Conservation (phyloP, 2,113 vertebrate genomes). For the Tapirus terrestris region DNA sequence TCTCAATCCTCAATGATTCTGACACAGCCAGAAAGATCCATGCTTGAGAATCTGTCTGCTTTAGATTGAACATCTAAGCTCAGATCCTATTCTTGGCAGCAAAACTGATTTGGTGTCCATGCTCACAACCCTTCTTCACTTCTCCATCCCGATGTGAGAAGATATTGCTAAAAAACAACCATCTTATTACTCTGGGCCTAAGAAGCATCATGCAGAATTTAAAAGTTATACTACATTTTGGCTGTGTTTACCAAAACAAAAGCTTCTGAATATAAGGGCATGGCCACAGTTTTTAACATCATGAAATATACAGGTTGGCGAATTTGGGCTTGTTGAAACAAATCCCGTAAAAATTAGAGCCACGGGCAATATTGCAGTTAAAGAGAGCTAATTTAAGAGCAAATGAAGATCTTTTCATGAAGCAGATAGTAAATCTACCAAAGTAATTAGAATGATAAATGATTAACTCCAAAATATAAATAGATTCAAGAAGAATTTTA, state of each 20-base stretch:
- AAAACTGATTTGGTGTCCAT: not conserved
- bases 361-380: not conserved
- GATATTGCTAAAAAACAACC: not conserved
- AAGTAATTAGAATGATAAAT: conserved; percentile 70
- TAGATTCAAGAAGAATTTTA: conserved; percentile 55
- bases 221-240: not conserved
- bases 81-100: not conserved
- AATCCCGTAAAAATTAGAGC: not conserved
- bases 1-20: not conserved
- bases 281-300: conserved; percentile 5
- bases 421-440: conserved; percentile 55
- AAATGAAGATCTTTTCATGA: conserved; percentile 63
- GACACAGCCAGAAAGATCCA: not conserved
- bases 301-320: not conserved
- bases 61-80: not conserved
- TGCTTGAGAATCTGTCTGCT: not conserved
- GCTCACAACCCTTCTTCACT: not conserved
- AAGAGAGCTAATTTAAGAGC: conserved; percentile 50
- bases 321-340: not conserved
- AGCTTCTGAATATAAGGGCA: not conserved
- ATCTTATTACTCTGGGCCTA: not conserved
- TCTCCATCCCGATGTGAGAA: not conserved
- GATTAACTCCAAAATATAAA: conserved; percentile 54
- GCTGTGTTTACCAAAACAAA: conserved; percentile 29
- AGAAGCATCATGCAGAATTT: not conserved